Evolutionary conservation across 2,888 invertebrate species (phyloP).

Genomic region (Melieria omissa): DNA sequence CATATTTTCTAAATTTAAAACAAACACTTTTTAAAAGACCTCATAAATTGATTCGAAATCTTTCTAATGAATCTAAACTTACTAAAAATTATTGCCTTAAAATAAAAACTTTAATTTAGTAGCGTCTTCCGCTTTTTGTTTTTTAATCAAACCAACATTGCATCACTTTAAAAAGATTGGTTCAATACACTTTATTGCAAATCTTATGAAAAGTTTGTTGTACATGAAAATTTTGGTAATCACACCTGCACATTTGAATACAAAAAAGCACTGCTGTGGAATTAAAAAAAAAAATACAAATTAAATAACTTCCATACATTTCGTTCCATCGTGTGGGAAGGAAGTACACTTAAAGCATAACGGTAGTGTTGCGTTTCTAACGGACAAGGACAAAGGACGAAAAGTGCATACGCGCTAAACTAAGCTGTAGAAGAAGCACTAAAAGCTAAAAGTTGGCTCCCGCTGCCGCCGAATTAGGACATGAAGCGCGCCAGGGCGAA

Average conservation of each 20-base stretch:
- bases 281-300: not conserved
- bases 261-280: not conserved
- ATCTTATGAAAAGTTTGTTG: not conserved
- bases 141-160: not conserved
- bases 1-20: too few relatives aligned
- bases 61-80: too few relatives aligned
- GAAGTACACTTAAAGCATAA: conserved; percentile 13
- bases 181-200: conserved; percentile 20
- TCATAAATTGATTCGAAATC: too few relatives aligned
- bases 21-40: too few relatives aligned
- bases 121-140: too few relatives aligned
- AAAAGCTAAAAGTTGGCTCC: not conserved
- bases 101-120: too few relatives aligned
- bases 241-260: not conserved
- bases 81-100: too few relatives aligned
- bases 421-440: too few relatives aligned
- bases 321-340: not conserved
- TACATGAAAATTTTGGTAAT: not conserved
- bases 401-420: too few relatives aligned
- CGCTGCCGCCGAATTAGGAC: conserved; percentile 50
- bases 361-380: conserved; percentile 16
- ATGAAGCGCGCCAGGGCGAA: conserved; percentile 57
- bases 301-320: not conserved
- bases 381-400: too few relatives aligned
- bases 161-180: not conserved